These are phyloP conservation scores for Mallotus villosus DNA, from an alignment of 2,797 vertebrate species.

Conservation along the genomic window DNA sequence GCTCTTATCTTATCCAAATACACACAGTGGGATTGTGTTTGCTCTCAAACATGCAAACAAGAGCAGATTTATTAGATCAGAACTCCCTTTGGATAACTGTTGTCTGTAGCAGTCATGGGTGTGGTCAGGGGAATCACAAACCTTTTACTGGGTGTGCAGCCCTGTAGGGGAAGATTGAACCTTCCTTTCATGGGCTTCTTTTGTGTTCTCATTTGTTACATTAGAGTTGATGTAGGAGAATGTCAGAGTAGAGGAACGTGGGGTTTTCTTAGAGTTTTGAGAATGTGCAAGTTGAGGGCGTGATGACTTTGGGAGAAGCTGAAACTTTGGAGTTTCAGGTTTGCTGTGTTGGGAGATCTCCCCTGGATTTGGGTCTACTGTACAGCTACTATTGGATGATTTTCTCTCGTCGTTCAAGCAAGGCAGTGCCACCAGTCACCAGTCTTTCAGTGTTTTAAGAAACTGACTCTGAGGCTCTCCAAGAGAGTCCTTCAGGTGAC, in stretches of 20 bases:
- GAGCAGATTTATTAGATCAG: not conserved
- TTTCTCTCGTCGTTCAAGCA: not conserved
- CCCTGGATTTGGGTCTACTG: not conserved
- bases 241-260: not conserved
- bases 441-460: not conserved
- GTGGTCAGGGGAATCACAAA: no score
- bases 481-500: not conserved
- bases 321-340: not conserved
- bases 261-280: no score
- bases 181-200: no score
- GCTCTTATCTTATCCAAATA: conserved; percentile 11
- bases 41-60: conserved; percentile 4
- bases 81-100: no score
- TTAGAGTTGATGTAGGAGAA: not conserved
- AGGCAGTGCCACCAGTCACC: no score
- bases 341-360: no score
- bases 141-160: no score
- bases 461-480: not conserved
- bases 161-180: no score
- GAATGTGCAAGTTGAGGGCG: no score
- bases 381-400: not conserved
- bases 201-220: not conserved
- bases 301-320: not conserved
- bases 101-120: no score
- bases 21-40: not conserved